Evolutionary conservation across 2,888 invertebrate species (phyloP), one percentile per base, ranked within the genome.

Genomic region (Agrenia bidenticulata): DNA sequence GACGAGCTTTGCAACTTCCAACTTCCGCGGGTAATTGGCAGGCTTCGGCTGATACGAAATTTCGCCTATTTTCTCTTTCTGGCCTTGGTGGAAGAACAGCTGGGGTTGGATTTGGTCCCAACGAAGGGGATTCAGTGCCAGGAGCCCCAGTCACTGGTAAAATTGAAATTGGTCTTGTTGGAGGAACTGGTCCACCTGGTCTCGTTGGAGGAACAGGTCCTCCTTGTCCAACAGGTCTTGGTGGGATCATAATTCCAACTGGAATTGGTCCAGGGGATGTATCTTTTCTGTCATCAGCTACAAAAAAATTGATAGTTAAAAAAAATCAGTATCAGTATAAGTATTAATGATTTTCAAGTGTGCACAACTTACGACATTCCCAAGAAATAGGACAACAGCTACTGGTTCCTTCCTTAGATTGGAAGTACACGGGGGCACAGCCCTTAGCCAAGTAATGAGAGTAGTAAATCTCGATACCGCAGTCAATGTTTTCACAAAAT

Each of bases 351-450:
- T n/a, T n/a, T n/a, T n/a, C n/a, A n/a, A n/a, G n/a, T n/a, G n/a
- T n/a, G n/a, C n/a, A n/a, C n/a, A 45, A 67, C 75, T 73, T 69
- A 76, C 76, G 75, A 66, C 75, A 76, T 63, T 73, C 61, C 74
- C 74, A 76, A 26, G 69, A 71, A 64, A 74, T 73, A 1, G 76
- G 76, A 45, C 76, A 76, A 49, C 76, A 76, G 51, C 69, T 66
- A 49, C 67, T 58, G 24, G 66, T 63, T 5, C 69, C 71, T 17
- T 72, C 67, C 19, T 54, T 59, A 21, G 66, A 65, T 32, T 71
- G 63, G 55, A 59, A 73, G 57, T 76, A 74, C 9, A 76, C 74
- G n/a, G 76, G 76, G 51, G 70, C 69, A 53, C 76, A 76, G 15
- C 73, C 76, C 50, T 57, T 60, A 42, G 73, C 73, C 11, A 76